Conservation (phyloP, 2,797 vertebrate genomes). For the Cynopterus sphinx region DNA sequence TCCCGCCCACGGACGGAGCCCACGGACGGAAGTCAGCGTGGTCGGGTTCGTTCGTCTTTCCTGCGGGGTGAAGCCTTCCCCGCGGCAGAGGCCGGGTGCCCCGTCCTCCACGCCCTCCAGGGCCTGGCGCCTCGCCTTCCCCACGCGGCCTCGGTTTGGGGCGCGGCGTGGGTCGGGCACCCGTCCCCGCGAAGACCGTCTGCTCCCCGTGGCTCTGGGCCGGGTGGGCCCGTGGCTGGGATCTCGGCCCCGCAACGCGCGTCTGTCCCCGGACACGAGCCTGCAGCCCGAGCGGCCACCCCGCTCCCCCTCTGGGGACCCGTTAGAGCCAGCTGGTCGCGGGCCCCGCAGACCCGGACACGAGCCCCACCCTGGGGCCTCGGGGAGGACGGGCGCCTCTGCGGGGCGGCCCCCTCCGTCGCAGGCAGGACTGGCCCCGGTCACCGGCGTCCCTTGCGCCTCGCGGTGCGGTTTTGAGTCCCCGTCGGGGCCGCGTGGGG, state of each 20-base stretch:
- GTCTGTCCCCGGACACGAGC: accelerated
- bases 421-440: too few relatives aligned
- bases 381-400: too few relatives aligned
- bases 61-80: too few relatives aligned
- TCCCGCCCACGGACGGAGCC: background rate
- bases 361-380: too few relatives aligned
- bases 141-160: background rate
- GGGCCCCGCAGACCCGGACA: accelerated
- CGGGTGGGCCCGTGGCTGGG: accelerated
- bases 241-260: accelerated
- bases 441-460: too few relatives aligned
- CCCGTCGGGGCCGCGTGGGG: accelerated
- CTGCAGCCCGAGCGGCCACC: accelerated
- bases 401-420: too few relatives aligned
- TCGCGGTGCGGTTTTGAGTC: too few relatives aligned
- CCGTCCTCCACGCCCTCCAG: accelerated
- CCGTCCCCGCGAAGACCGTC: accelerated
- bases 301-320: too few relatives aligned
- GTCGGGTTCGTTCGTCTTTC: background rate
- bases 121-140: accelerated
- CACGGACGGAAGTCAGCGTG: too few relatives aligned
- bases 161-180: accelerated
- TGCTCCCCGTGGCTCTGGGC: accelerated
- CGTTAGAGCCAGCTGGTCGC: accelerated
- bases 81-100: background rate